phyloP scores from a whole-genome alignment of 2,888 invertebrate species.

The Acanthosoma haemorrhoidale region DNA sequence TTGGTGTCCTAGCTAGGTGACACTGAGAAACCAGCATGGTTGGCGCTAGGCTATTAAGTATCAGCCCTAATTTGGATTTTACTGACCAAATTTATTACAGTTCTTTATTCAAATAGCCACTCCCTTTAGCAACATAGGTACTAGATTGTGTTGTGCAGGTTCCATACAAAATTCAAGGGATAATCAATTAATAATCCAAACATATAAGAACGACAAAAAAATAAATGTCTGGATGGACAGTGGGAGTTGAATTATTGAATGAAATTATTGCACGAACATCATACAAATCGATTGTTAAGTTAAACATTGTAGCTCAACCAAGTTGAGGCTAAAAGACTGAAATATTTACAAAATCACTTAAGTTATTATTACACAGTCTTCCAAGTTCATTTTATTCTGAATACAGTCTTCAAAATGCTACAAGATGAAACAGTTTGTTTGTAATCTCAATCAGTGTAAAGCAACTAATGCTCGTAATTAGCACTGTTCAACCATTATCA shows the following conservation, averaged over 20 bases:
- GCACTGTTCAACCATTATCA: background rate
- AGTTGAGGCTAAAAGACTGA: background rate
- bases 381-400: background rate
- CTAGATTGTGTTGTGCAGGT: too few relatives aligned
- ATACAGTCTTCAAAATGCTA: slow-evolving; percentile 25
- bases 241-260: background rate
- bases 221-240: slow-evolving; percentile 18
- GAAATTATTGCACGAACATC: background rate
- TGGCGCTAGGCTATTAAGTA: too few relatives aligned
- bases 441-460: background rate
- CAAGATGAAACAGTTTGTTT: slow-evolving; percentile 19
- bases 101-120: too few relatives aligned
- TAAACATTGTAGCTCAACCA: background rate
- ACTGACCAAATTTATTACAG: too few relatives aligned
- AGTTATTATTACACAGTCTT: background rate
- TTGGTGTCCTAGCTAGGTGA: too few relatives aligned
- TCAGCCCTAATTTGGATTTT: too few relatives aligned
- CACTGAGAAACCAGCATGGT: too few relatives aligned
- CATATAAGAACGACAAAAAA: too few relatives aligned
- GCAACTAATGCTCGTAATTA: background rate
- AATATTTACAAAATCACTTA: background rate
- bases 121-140: too few relatives aligned
- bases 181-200: too few relatives aligned
- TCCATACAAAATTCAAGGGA: too few relatives aligned
- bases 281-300: background rate